Base-by-base conservation (phyloP, 1,140 invertebrate species). In the Cyrtorhinus lividipennis region DNA sequence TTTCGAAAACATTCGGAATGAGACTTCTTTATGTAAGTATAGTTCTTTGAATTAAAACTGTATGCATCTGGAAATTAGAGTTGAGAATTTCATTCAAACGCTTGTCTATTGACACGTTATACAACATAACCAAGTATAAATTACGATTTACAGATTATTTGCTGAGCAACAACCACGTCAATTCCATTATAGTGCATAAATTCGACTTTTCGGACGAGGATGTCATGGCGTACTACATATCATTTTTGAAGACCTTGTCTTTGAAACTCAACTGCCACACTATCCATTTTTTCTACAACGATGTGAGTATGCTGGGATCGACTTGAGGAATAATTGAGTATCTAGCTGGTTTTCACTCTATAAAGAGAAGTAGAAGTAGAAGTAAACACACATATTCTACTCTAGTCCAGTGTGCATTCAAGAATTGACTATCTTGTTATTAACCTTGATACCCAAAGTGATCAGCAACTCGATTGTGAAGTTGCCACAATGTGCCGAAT, bases 121-220 rank as follows among this genome's bases (percentile, higher is more conserved):
- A n/a, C n/a, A n/a, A n/a, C n/a, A n/a, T n/a, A n/a, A n/a, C n/a
- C n/a, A n/a, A n/a, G n/a, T n/a, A n/a, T n/a, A n/a, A n/a, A n/a
- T n/a, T 56, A 56, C 56, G 23, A 22, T 67, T 87, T 87, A 65
- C 78, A 98, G 95, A 99, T 87, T 99, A 98, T 78, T 78, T 99
- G 62, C 78, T 99, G 18, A 98, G 95, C 70, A 99, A 99, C 76
- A 99, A 99, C 77, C 95, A 99, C 79, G 94, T 99, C 20, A 99
- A 99, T 76, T 94, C 90, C 30, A 99, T 99, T 71, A 99, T 99
- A 72, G 90, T 95, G 44, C 95, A 99, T 76, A 97, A 97, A 77
- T 99, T 99, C 82, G 96, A 99, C 75, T 97, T 99, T 72, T 94
- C 92, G 15, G 95, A 99, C 77, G 97, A 99, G 78, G 97, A 99